phyloP scores from a whole-genome alignment of 2,888 invertebrate species.

The Latrodectus hesperus region DNA sequence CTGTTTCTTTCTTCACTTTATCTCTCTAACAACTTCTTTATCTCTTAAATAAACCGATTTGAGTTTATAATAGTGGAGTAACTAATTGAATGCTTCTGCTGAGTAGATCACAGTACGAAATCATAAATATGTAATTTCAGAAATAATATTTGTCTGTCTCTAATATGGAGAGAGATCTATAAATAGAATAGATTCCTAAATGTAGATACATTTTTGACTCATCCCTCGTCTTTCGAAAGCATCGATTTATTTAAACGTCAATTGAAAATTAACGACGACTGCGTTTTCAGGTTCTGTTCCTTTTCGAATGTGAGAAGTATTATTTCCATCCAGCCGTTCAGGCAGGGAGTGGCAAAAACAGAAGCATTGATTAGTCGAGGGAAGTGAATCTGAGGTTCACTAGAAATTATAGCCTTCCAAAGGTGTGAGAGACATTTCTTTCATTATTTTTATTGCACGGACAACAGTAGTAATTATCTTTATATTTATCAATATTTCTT shows the following conservation, averaged over 20 bases:
- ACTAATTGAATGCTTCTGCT: no score
- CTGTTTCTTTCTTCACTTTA: no score
- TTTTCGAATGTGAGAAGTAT: conserved; percentile 52
- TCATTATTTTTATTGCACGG: conserved; percentile 56
- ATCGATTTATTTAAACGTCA: conserved; percentile 66
- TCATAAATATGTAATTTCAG: no score
- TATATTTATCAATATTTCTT: conserved; percentile 38
- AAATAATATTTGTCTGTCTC: no score
- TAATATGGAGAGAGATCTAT: no score
- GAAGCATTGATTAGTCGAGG: conserved; percentile 63
- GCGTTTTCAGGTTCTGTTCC: conserved; percentile 54
- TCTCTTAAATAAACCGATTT: no score
- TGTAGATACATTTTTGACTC: conserved; percentile 6
- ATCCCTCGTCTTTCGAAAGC: conserved; percentile 12
- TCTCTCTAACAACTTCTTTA: no score
- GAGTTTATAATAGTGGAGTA: no score
- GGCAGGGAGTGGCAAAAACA: conserved; percentile 54
- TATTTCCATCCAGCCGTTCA: conserved; percentile 26
- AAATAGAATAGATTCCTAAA: no score
- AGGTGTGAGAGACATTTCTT: conserved; percentile 62
- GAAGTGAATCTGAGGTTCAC: conserved; percentile 23
- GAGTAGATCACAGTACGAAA: no score
- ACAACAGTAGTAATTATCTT: conserved; percentile 28
- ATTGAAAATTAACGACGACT: conserved; percentile 62
- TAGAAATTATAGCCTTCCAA: conserved; percentile 52